Base-by-base conservation (phyloP, 2,797 vertebrate species). In the Zenarchopterus dispar region DNA sequence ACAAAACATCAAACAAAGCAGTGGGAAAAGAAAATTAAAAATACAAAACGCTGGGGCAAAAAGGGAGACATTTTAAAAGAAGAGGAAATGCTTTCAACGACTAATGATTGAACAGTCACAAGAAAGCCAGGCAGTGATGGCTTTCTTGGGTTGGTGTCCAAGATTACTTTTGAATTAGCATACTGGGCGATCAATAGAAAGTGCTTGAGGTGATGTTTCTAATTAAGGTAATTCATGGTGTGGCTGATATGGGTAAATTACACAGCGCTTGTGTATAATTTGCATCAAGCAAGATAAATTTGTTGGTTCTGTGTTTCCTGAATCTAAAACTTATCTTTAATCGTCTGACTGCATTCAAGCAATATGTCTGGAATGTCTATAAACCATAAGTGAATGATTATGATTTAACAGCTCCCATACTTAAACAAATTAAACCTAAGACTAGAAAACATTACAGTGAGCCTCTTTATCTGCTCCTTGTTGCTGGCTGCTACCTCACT, bases 181-280 rank as follows among this genome's bases (percentile, higher is more conserved):
- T 46, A 77, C 70, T 65, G 67, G 59, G 70, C 61, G 77, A 92
- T 93, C 93, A 88, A 93, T 93, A 86, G 68, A 81, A 82, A 90
- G 70, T 63, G 90, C 92, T 92, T 16, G 69, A 72, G 91, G 91
- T 86, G 82, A 51, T 83, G 81, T 93, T 93, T 90, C 86, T 94
- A 92, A 93, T 94, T 92, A 93, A 90, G 90, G 84, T 93, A 91
- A 93, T 93, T 93, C 92, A 92, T 92, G 88, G 88, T 74, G 49
- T 57, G 70, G 61, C 80, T 81, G 31, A 81, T 80, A 79, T 81
- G 75, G 82, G 66, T 80, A 73, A 85, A 88, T 87, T 86, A 88
- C 77, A 87, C 81, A 89, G 74, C 72, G 80, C 75, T 88, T 73
- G 48, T 75, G 56, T 73, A 84, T 24, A 56, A 61, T 63, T 52